Conservation (phyloP, 1,140 invertebrate species). For the Sitodiplosis mosellana region DNA sequence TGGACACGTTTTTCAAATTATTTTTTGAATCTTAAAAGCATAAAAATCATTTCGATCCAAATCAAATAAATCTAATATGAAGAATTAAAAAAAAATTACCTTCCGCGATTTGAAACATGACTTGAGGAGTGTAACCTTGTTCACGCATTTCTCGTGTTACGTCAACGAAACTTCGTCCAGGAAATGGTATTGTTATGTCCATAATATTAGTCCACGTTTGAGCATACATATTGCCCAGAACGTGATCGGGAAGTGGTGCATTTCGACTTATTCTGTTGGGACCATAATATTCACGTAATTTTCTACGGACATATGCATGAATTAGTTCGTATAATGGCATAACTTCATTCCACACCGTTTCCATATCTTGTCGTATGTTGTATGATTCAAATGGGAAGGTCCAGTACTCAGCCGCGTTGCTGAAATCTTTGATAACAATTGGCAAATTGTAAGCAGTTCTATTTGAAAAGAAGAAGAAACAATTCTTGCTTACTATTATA, state of each 20-base stretch:
- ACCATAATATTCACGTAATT: constrained; percentile 62
- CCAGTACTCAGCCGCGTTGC: constrained; percentile 66
- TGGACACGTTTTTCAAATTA: no score
- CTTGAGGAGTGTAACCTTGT: constrained; percentile 58
- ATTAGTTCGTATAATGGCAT: constrained; percentile 72
- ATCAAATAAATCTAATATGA: no score
- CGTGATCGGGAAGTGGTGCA: constrained; percentile 76
- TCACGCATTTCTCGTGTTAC: constrained; percentile 57
- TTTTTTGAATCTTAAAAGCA: no score
- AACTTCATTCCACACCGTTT: constrained; percentile 64
- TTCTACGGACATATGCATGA: constrained; percentile 73
- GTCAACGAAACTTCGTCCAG: constrained; percentile 67
- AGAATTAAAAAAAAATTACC: no score
- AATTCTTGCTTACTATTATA: constrained; percentile 51
- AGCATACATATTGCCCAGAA: constrained; percentile 79
- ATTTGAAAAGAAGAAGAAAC: neutral
- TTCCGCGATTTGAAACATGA: constrained; percentile 64
- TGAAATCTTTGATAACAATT: constrained; percentile 48
- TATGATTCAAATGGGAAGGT: constrained; percentile 61
- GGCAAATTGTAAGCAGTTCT: no score
- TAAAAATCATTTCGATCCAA: no score
- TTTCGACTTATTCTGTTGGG: constrained; percentile 57
- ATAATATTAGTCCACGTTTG: constrained; percentile 78
- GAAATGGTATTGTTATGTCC: constrained; percentile 68
- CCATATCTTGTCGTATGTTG: constrained; percentile 53